phyloP scores from a whole-genome alignment of 2,888 invertebrate species.

The Xestoiulus laeticollis region DNA sequence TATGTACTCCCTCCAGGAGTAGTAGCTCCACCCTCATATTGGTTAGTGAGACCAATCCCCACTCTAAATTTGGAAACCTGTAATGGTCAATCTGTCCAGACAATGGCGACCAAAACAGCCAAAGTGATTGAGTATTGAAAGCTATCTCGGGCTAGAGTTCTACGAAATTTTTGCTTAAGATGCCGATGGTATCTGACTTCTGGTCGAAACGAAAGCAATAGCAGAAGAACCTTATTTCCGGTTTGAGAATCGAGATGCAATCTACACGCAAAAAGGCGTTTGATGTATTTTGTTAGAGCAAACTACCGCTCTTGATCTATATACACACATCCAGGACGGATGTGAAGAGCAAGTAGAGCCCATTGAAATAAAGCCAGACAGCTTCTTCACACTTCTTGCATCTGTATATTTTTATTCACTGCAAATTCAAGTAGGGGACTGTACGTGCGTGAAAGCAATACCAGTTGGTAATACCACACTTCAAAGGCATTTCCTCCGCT shows the following conservation, averaged over 20 bases:
- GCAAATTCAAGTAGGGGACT: not conserved
- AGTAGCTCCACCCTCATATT: not conserved
- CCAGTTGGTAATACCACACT: not conserved
- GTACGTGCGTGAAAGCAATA: not conserved
- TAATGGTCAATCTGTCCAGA: not conserved
- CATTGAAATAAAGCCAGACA: not conserved
- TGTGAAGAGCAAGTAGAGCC: not conserved
- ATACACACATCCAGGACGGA: not conserved
- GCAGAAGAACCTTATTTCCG: not conserved
- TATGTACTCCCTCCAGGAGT: not conserved
- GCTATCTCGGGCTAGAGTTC: not conserved
- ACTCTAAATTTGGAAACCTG: not conserved
- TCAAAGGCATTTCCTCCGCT: not conserved
- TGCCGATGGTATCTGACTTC: slow-evolving; percentile 9
- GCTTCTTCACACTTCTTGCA: not conserved
- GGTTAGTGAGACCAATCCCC: not conserved
- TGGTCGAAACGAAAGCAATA: not conserved
- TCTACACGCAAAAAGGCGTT: not conserved
- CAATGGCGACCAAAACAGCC: not conserved
- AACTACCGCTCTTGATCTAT: not conserved
- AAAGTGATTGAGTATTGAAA: not conserved
- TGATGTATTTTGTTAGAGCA: slow-evolving; percentile 9
- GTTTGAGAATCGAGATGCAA: not conserved
- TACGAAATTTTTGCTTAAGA: not conserved
- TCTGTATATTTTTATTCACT: not conserved